Percentiles rank a stretch among this genome's conserved stretches.
These are phyloP conservation scores for Sebastes itinus DNA, from an alignment of 2,797 vertebrate species.

Conservation along the genomic window DNA sequence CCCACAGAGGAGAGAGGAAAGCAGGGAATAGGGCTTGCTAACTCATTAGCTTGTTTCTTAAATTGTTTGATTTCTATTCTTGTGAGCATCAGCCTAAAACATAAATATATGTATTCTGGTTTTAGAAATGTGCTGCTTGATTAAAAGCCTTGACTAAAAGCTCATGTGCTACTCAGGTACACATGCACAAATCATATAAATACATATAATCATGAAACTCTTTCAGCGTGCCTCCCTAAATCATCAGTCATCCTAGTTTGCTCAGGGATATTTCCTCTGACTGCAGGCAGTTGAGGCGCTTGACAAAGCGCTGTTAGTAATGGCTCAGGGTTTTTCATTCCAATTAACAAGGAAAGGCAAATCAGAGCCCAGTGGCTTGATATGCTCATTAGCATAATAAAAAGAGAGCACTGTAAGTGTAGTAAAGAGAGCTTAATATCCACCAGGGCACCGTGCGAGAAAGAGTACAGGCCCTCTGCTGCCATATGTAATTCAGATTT, in stretches of 20 bases:
- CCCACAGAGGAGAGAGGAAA: slow-evolving; percentile 17
- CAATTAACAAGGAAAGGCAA: slow-evolving; percentile 61
- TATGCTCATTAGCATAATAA: slow-evolving; percentile 66
- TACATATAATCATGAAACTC: background rate
- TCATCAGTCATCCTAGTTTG: slow-evolving; percentile 23
- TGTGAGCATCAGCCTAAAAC: slow-evolving; percentile 3
- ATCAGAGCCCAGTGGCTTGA: slow-evolving; percentile 51
- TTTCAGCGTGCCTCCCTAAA: slow-evolving; percentile 15
- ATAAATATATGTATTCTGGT: background rate
- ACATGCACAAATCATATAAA: background rate
- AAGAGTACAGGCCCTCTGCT: slow-evolving; percentile 42
- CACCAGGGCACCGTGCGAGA: slow-evolving; percentile 49
- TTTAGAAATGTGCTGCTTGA: slow-evolving; percentile 15
- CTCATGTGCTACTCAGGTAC: background rate
- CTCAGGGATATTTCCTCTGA: slow-evolving; percentile 52
- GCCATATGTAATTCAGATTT: slow-evolving; percentile 54
- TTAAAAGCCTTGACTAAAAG: slow-evolving; percentile 20
- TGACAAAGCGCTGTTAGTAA: slow-evolving; percentile 50
- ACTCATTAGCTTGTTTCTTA: slow-evolving; percentile 25
- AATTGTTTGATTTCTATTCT: slow-evolving; percentile 5
- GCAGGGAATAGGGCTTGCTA: background rate
- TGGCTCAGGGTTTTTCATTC: slow-evolving; percentile 44
- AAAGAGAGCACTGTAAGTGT: slow-evolving; percentile 54
- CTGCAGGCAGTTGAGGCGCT: slow-evolving; percentile 37
- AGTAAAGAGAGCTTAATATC: slow-evolving; percentile 64